Base-by-base conservation (phyloP, 2,888 invertebrate species). In the Polyommatus icarus region DNA sequence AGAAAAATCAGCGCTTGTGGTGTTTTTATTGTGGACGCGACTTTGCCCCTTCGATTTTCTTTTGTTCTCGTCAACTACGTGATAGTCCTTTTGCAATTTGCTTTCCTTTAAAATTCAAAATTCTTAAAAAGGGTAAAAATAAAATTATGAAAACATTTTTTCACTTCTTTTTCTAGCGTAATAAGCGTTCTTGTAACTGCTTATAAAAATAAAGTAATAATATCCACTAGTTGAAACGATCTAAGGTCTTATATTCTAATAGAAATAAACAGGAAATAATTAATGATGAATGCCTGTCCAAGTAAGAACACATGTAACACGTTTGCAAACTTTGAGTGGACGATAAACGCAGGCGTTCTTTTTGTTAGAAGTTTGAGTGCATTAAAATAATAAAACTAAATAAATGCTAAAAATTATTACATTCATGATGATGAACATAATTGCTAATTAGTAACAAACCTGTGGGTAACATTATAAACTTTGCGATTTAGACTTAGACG, bases 81-180 rank as follows among this genome's bases (percentile, higher is more conserved):
- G 1, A 61, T 84, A 7, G 82, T 84, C 1, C 18, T 84, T 1
- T 54, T 84, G 1, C 84, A 85, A 76, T 82, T 84, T 80, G 79
- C 79, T 20, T 80, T 80, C 71, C 75, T 75, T 75, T 73, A 78
- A 32, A 61, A 61, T 24, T 61, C 24, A 20, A 59, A 61, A 1
- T 61, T 20, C 24, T 7, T 61, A 10, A 36, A 1, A 7, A 24
- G 24, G 2, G 8, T 61, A 12, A 12, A 24, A 61, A 61, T 10
- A 61, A 24, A 20, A 7, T 59, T 7, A 3, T n/a, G n/a, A n/a
- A n/a, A 0, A n/a, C 6, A 57, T 57, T 1, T n/a, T 57, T 7
- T 57, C 7, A 40, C 1, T 40, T 40, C 7, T 40, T 8, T 40
- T 40, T 40, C 8, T 40, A 40, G 7, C 40, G 8, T 40, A 40